phyloP scores from a whole-genome alignment of 2,888 invertebrate genomes.

The Cryptocephalus moraei region DNA sequence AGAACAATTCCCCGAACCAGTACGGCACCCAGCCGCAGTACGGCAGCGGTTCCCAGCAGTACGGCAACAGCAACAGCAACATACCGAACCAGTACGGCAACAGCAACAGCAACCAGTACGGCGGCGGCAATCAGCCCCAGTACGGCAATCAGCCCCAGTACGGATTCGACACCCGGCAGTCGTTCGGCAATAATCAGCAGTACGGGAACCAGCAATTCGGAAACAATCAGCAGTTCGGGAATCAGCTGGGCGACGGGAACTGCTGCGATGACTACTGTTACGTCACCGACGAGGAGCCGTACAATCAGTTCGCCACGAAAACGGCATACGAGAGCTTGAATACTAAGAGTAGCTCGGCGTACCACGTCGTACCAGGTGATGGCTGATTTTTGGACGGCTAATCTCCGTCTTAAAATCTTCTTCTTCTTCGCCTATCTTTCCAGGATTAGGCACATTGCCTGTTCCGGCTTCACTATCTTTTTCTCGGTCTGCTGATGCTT shows the following conservation, averaged over 20 bases:
- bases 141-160: not conserved
- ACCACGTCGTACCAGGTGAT: conserved; percentile 53
- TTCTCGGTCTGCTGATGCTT: no score
- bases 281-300: conserved; percentile 50
- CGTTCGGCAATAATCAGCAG: not conserved
- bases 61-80: not conserved
- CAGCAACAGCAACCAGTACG: not conserved
- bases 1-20: not conserved
- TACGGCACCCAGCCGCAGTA: not conserved
- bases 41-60: not conserved
- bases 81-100: not conserved
- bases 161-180: not conserved
- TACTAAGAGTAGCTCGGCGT: conserved; percentile 47
- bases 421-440: no score
- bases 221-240: conserved; percentile 1
- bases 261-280: conserved; percentile 52
- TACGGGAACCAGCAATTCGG: not conserved
- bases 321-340: conserved; percentile 54
- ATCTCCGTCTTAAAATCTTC: no score
- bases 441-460: no score
- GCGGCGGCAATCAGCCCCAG: not conserved
- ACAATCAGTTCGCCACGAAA: conserved; percentile 60
- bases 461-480: no score
- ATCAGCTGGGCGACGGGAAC: conserved; percentile 7
- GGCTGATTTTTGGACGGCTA: no score